Percentiles rank a stretch among this genome's conserved stretches.
Evolutionary conservation across 2,888 invertebrate genomes (phyloP).

Genomic region (Nomada goodeniana): DNA sequence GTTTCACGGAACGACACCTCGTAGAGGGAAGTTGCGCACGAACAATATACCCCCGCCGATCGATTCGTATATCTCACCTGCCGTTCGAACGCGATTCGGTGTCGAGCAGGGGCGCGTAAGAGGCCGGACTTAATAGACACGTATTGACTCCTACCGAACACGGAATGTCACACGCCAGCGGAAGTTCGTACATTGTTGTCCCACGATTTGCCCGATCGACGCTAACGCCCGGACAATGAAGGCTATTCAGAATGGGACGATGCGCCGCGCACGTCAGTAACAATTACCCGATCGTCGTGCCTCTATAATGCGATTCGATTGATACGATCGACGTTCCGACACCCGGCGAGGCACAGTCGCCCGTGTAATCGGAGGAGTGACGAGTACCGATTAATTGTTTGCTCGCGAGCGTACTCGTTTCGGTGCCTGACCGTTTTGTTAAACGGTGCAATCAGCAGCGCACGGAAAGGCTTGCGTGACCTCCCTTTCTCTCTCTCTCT

Average conservation of each 20-base stretch:
- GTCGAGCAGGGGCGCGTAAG: background rate
- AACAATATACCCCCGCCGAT: too few relatives aligned
- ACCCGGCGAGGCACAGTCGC: background rate
- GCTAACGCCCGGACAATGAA: slow-evolving; percentile 5
- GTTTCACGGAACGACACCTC: too few relatives aligned
- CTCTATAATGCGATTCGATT: slow-evolving; percentile 9
- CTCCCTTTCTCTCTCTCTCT: background rate
- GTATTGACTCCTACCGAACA: background rate
- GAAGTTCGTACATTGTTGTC: slow-evolving; percentile 18
- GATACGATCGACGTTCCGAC: slow-evolving; percentile 3
- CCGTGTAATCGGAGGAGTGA: slow-evolving; percentile 19
- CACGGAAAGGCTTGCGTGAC: slow-evolving; percentile 26
- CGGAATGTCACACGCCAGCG: background rate
- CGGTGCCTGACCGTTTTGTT: slow-evolving; percentile 26
- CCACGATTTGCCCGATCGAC: slow-evolving; percentile 20
- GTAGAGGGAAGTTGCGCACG: too few relatives aligned
- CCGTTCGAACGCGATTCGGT: background rate
- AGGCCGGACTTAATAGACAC: background rate
- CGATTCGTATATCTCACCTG: too few relatives aligned
- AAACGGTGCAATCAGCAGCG: slow-evolving; percentile 32
- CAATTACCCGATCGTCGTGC: slow-evolving; percentile 15
- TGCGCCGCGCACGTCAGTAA: background rate
- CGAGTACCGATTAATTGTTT: slow-evolving; percentile 39
- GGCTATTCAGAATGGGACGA: background rate
- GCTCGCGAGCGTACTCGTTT: background rate